phyloP scores from a whole-genome alignment of 1,140 invertebrate genomes.

The Eueides isabella region DNA sequence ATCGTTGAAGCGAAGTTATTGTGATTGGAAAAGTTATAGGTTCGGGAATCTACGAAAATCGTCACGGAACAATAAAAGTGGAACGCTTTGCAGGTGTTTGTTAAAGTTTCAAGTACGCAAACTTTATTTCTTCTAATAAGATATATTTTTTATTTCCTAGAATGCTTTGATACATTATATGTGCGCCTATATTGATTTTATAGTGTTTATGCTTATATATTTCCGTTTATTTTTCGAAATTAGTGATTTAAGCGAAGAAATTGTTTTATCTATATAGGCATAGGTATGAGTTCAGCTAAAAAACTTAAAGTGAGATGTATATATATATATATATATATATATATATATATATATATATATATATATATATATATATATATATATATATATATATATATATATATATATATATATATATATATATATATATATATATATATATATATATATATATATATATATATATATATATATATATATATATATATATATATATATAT shows the following conservation, averaged over 20 bases:
- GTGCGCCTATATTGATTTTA: neutral
- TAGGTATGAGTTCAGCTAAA: too few species aligned
- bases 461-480: too few species aligned
- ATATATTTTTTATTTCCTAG: neutral
- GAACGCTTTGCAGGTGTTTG: slow-evolving; percentile 33
- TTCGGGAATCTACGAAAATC: slow-evolving; percentile 35
- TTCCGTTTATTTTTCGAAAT: neutral
- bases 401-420: too few species aligned
- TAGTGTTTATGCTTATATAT: neutral
- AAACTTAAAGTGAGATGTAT: too few species aligned
- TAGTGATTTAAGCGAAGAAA: neutral
- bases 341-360: too few species aligned
- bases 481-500: too few species aligned
- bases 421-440: too few species aligned
- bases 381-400: too few species aligned
- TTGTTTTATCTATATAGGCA: too few species aligned
- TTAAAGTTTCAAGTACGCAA: slow-evolving; percentile 22
- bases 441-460: too few species aligned
- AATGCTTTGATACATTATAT: neutral
- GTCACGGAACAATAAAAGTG: slow-evolving; percentile 25
- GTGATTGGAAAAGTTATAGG: slow-evolving; percentile 42
- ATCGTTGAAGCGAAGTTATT: slow-evolving; percentile 38
- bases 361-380: too few species aligned
- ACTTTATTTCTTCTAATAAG: slow-evolving; percentile 13
- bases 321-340: too few species aligned